Evolutionary conservation across 1,140 invertebrate genomes (phyloP).

Genomic region (Pissodes strobi): DNA sequence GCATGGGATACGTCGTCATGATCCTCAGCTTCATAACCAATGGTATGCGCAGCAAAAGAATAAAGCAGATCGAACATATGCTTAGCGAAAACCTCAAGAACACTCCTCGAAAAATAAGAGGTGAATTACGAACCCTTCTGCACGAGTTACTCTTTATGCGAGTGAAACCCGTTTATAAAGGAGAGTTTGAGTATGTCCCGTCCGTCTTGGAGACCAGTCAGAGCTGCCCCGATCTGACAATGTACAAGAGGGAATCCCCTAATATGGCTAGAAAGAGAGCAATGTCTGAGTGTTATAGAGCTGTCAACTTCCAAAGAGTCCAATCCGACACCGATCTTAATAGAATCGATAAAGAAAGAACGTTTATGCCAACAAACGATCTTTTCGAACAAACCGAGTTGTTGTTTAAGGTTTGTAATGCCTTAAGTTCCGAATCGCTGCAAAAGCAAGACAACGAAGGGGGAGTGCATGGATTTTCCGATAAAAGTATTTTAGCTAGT

Average conservation of each 20-base stretch:
- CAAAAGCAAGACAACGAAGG: slow-evolving; percentile 50
- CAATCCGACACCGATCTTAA: slow-evolving; percentile 77
- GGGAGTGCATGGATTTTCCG: slow-evolving; percentile 51
- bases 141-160: slow-evolving; percentile 51
- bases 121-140: slow-evolving; percentile 62
- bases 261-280: slow-evolving; percentile 63
- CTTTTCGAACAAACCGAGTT: slow-evolving; percentile 73
- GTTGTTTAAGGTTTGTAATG: slow-evolving; percentile 73
- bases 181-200: slow-evolving; percentile 52
- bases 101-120: slow-evolving; percentile 77
- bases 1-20: slow-evolving; percentile 89
- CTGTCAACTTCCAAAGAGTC: slow-evolving; percentile 62
- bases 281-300: slow-evolving; percentile 61
- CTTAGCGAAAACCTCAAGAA: slow-evolving; percentile 73
- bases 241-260: slow-evolving; percentile 58
- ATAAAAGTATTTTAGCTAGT: slow-evolving; percentile 67
- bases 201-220: slow-evolving; percentile 55
- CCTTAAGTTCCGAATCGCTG: slow-evolving; percentile 65
- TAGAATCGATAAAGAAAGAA: slow-evolving; percentile 75
- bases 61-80: slow-evolving; percentile 75
- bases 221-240: slow-evolving; percentile 66
- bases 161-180: slow-evolving; percentile 61
- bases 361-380: slow-evolving; percentile 63
- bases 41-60: slow-evolving; percentile 73
- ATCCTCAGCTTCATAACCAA: slow-evolving; percentile 84